A percentile compares a stretch with the other conserved stretches of the same genome.
phyloP scores from a whole-genome alignment of 2,888 invertebrate genomes.

The Drosophila conformis region DNA sequence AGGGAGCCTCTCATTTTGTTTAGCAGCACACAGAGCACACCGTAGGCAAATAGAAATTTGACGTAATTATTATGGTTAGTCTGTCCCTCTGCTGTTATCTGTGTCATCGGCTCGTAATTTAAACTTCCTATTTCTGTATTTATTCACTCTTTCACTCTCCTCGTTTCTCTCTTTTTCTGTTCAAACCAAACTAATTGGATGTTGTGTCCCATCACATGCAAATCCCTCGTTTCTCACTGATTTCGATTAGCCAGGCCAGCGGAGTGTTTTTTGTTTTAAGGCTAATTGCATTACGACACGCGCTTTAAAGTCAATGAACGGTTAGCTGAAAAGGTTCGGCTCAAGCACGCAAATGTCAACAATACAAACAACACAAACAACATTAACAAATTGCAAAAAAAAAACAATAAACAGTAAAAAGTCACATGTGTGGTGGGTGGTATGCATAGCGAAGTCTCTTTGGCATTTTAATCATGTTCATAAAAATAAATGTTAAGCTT shows the following conservation, averaged over 20 bases:
- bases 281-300: conserved; percentile 77
- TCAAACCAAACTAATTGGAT: conserved; percentile 53
- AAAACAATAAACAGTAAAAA: conserved; percentile 60
- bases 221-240: conserved; percentile 67
- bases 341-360: conserved; percentile 71
- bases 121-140: conserved; percentile 21
- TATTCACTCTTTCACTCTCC: neutral
- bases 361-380: conserved; percentile 26
- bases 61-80: conserved; percentile 43
- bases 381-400: conserved; percentile 48
- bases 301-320: conserved; percentile 79
- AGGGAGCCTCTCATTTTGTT: conserved; percentile 20
- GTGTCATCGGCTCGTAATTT: conserved; percentile 41
- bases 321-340: conserved; percentile 14
- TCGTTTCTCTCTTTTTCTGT: neutral
- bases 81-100: conserved; percentile 3
- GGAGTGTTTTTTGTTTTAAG: conserved; percentile 36
- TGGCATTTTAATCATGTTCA: conserved; percentile 38
- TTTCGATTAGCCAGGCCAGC: conserved; percentile 36
- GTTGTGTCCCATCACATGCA: conserved; percentile 59
- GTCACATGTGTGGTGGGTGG: conserved; percentile 49
- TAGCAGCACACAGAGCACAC: neutral
- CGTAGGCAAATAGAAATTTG: conserved; percentile 32
- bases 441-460: conserved; percentile 22
- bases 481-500: conserved; percentile 40